Percentiles rank a stretch among this genome's conserved stretches.
phyloP scores from a whole-genome alignment of 2,113 vertebrate genomes.

The Eidolon helvum region DNA sequence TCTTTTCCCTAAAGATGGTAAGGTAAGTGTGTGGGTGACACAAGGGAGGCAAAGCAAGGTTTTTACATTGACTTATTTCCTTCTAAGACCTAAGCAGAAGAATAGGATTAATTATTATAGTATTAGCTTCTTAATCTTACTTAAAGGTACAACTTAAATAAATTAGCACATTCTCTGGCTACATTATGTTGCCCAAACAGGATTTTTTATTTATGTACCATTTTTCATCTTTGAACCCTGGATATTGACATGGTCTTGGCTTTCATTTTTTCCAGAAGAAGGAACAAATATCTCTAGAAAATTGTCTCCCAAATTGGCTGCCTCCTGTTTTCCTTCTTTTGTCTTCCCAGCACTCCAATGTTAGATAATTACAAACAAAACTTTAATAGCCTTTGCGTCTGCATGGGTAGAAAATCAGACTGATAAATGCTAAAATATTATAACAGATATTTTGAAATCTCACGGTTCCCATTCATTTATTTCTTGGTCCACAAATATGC shows the following conservation, averaged over 20 bases:
- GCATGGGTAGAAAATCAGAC: background rate
- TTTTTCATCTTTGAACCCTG: background rate
- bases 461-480: background rate
- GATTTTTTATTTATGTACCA: background rate
- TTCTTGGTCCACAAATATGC: background rate
- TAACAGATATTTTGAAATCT: background rate
- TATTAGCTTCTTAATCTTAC: background rate
- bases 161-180: background rate
- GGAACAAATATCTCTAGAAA: background rate
- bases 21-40: background rate
- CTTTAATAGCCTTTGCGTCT: background rate
- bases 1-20: background rate
- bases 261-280: background rate
- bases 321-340: background rate
- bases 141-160: background rate
- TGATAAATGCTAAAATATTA: background rate
- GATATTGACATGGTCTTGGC: background rate
- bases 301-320: background rate
- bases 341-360: background rate
- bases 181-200: background rate
- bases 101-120: background rate
- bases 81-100: background rate
- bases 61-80: background rate
- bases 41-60: background rate
- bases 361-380: constrained; percentile 4